phyloP scores from a whole-genome alignment of 1,140 invertebrate species.

The Sitodiplosis mosellana region DNA sequence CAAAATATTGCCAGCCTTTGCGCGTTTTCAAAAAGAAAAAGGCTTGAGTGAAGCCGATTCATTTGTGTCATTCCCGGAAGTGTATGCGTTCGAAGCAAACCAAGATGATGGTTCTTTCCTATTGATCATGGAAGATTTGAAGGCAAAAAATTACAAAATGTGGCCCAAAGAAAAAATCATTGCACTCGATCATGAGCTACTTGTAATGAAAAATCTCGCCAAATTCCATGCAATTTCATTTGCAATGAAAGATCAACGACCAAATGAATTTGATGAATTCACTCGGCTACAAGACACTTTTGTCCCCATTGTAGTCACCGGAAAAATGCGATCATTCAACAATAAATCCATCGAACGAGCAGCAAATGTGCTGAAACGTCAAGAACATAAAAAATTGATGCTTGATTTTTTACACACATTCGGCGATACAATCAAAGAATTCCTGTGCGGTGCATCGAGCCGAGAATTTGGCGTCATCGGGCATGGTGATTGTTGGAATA shows the following conservation, averaged over 20 bases:
- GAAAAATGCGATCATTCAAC: too few relatives aligned
- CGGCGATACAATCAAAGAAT: too few relatives aligned
- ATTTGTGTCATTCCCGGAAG: constrained; percentile 2
- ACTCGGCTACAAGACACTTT: too few relatives aligned
- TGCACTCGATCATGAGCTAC: constrained; percentile 17
- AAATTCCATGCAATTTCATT: constrained; percentile 25
- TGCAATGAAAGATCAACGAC: constrained; percentile 17
- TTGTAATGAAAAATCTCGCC: constrained; percentile 20
- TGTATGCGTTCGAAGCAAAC: constrained; percentile 7
- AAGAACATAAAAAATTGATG: too few relatives aligned
- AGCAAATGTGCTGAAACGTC: too few relatives aligned
- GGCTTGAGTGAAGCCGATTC: neutral
- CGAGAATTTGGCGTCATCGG: too few relatives aligned
- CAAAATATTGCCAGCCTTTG: neutral
- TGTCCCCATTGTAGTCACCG: too few relatives aligned
- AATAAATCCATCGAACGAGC: too few relatives aligned
- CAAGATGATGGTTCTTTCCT: constrained; percentile 16
- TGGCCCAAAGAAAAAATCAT: constrained; percentile 16
- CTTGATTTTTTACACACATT: too few relatives aligned
- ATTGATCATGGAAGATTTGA: constrained; percentile 25
- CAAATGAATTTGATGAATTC: constrained; percentile 7
- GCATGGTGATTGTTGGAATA: too few relatives aligned
- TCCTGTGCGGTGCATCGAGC: too few relatives aligned
- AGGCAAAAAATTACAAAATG: constrained; percentile 15
- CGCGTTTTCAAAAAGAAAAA: neutral